phyloP scores from a whole-genome alignment of 2,797 vertebrate species.

The Eurystomus glaucurus region DNA sequence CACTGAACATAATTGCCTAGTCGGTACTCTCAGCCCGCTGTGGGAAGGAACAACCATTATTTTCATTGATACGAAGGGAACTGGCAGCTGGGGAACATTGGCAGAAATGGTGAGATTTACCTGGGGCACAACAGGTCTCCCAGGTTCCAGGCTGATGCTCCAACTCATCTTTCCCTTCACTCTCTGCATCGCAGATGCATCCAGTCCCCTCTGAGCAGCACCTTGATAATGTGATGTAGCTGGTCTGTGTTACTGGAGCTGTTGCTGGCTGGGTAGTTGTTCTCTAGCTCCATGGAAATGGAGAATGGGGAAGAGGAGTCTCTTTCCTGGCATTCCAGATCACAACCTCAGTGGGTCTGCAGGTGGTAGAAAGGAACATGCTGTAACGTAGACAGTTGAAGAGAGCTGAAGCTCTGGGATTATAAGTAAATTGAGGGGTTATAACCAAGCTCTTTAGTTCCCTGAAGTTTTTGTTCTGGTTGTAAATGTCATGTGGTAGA shows the following conservation, averaged over 20 bases:
- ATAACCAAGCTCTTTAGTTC: background rate
- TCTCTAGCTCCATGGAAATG: background rate
- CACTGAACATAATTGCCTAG: background rate
- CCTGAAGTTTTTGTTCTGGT: background rate
- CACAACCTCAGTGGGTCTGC: background rate
- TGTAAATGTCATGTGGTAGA: constrained; percentile 1
- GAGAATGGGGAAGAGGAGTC: background rate
- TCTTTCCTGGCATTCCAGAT: background rate
- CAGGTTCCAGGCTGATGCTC: background rate
- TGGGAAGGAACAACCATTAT: background rate
- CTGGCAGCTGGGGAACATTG: background rate
- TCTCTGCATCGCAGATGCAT: background rate
- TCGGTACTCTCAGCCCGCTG: background rate
- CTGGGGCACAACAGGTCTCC: background rate
- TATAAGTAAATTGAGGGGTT: background rate
- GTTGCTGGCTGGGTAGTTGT: background rate
- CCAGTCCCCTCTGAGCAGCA: background rate
- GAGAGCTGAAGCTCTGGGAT: background rate
- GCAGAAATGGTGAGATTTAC: background rate
- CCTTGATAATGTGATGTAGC: background rate
- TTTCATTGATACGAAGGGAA: background rate
- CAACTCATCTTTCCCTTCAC: background rate
- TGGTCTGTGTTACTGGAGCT: background rate
- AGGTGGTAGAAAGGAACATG: background rate
- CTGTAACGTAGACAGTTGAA: background rate